These are phyloP conservation scores for Perca fluviatilis DNA, from an alignment of 2,113 vertebrate genomes.

Conservation along the genomic window DNA sequence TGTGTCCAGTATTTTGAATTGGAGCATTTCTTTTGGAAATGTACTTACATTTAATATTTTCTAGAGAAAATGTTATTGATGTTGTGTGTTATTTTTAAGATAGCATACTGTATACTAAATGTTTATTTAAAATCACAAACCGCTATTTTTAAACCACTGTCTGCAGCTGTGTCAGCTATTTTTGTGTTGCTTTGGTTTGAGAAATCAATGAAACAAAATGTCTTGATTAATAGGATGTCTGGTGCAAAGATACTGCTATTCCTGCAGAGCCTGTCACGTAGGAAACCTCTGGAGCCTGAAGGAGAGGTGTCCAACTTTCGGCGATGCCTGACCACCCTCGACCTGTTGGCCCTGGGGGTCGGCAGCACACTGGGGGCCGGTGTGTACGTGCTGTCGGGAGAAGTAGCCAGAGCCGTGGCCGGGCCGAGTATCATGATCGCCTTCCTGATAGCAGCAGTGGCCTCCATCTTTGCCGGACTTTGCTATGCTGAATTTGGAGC, in stretches of 20 bases:
- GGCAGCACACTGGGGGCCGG: constrained; percentile 91
- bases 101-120: neutral
- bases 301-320: constrained; percentile 80
- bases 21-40: neutral
- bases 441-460: constrained; percentile 89
- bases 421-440: constrained; percentile 89
- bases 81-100: neutral
- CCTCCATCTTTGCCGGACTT: constrained; percentile 88
- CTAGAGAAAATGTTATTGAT: neutral
- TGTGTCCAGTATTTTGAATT: neutral
- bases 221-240: constrained; percentile 64
- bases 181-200: neutral
- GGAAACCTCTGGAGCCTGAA: constrained; percentile 80
- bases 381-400: constrained; percentile 89
- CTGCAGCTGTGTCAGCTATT: neutral
- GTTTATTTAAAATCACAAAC: neutral
- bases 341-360: constrained; percentile 88
- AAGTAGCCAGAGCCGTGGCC: constrained; percentile 85
- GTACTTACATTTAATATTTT: neutral
- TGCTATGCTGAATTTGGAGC: constrained; percentile 90
- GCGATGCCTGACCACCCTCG: constrained; percentile 86
- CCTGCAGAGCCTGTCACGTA: constrained; percentile 79
- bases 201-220: neutral
- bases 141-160: neutral
- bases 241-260: constrained; percentile 65